A percentile compares a stretch with the other conserved stretches of the same genome.
Conservation (phyloP, 2,888 invertebrate genomes). For the Lepidochitona cinerea region DNA sequence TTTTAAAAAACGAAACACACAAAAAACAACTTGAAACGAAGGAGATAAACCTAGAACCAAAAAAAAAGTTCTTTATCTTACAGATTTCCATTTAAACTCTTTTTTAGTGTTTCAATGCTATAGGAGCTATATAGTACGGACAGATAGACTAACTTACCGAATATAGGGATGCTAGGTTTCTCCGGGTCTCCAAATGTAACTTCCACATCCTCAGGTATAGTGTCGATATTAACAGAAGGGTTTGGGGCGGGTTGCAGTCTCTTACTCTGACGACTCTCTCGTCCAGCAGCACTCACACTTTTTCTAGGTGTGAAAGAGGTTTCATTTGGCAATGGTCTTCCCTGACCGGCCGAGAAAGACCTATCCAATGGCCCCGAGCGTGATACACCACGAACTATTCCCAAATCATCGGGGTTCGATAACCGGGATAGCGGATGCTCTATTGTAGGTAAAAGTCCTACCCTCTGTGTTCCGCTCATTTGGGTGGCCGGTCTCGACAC, state of each 20-base stretch:
- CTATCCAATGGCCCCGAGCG: constrained; percentile 50
- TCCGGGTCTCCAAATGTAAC: constrained; percentile 61
- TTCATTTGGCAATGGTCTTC: constrained; percentile 61
- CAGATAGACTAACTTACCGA: too few species aligned
- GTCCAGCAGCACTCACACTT: constrained; percentile 42
- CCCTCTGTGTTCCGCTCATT: constrained; percentile 34
- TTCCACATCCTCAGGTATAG: constrained; percentile 67
- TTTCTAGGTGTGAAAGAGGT: constrained; percentile 44
- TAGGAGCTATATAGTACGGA: too few species aligned
- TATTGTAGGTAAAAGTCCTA: constrained; percentile 58
- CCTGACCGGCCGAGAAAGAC: constrained; percentile 20
- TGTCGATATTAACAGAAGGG: constrained; percentile 35
- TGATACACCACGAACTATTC: constrained; percentile 58
- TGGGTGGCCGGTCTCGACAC: constrained; percentile 43
- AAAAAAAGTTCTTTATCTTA: too few species aligned
- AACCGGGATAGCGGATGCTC: constrained; percentile 65
- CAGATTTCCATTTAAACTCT: too few species aligned
- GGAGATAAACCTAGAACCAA: too few species aligned
- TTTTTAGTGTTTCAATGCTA: too few species aligned
- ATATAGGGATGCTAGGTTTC: constrained; percentile 64
- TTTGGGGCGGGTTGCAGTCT: constrained; percentile 21
- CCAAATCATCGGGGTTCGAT: constrained; percentile 58
- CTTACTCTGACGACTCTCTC: constrained; percentile 40
- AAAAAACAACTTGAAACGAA: too few species aligned
- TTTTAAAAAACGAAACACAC: too few species aligned